A percentile compares a stretch with the other conserved stretches of the same genome.
Conservation (phyloP, 2,888 invertebrate genomes). For the Mythimna ferrago region DNA sequence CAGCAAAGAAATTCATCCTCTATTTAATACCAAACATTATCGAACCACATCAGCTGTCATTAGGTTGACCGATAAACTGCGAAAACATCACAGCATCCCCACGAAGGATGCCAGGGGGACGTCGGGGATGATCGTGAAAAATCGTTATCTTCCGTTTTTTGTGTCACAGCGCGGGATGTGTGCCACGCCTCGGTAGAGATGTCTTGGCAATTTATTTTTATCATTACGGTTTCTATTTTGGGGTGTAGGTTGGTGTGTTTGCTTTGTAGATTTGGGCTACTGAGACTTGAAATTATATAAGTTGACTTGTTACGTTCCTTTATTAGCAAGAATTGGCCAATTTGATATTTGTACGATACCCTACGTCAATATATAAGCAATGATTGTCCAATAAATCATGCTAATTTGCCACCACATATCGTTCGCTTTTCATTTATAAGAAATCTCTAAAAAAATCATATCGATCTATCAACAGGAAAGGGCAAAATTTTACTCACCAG, state of each 20-base stretch:
- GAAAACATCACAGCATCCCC: conserved; percentile 55
- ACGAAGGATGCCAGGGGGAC: conserved; percentile 20
- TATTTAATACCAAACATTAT: conserved; percentile 12
- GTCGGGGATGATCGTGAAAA: conserved; percentile 71
- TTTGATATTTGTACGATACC: too few relatives aligned
- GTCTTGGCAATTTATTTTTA: conserved; percentile 69
- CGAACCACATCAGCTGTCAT: conserved; percentile 45
- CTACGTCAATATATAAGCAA: too few relatives aligned
- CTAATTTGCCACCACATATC: too few relatives aligned
- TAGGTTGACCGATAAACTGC: conserved; percentile 47
- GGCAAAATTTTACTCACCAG: too few relatives aligned
- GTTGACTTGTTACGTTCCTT: too few relatives aligned
- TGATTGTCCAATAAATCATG: too few relatives aligned
- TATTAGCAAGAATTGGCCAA: too few relatives aligned
- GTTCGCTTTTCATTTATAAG: too few relatives aligned
- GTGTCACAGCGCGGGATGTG: conserved; percentile 54
- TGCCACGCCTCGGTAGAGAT: conserved; percentile 63
- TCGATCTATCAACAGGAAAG: too few relatives aligned
- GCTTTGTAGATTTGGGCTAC: not conserved
- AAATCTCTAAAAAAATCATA: too few relatives aligned
- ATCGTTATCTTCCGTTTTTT: conserved; percentile 70
- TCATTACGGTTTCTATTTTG: conserved; percentile 49
- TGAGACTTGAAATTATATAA: too few relatives aligned
- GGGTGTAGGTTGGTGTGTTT: not conserved
- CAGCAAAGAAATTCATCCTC: too few relatives aligned